Evolutionary conservation across 2,888 invertebrate species (phyloP).

Genomic region (Erebia epiphron): DNA sequence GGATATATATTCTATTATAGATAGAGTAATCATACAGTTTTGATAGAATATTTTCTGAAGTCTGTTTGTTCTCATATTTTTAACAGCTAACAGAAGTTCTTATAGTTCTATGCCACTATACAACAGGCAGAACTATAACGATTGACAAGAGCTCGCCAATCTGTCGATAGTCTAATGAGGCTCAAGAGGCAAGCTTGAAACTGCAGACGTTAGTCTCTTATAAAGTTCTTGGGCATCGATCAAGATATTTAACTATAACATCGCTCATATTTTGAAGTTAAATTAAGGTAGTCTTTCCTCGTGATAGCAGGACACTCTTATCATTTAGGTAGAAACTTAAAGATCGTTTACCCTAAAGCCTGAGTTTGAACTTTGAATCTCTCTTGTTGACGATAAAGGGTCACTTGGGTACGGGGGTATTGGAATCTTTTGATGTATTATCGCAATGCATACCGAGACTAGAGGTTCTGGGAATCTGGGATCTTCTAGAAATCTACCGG

Average conservation of each 20-base stretch:
- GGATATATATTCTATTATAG: no score
- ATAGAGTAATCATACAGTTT: no score
- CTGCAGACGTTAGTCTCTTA: constrained; percentile 12
- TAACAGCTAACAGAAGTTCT: background rate
- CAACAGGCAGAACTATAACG: background rate
- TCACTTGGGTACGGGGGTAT: no score
- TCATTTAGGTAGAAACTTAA: background rate
- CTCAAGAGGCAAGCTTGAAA: constrained; percentile 1
- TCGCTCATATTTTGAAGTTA: constrained; percentile 6
- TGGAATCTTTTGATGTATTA: no score
- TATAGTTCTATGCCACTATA: background rate
- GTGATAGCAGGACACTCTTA: background rate
- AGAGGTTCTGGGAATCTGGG: no score
- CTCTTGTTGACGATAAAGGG: no score
- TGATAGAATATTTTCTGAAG: no score
- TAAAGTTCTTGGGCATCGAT: constrained; percentile 5
- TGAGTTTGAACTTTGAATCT: no score
- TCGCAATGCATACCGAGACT: no score
- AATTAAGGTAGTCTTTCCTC: background rate
- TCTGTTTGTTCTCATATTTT: no score
- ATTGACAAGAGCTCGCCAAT: background rate
- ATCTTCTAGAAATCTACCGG: no score
- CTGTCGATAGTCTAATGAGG: constrained; percentile 1
- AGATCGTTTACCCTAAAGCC: background rate
- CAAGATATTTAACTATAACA: background rate